Base-by-base conservation (phyloP, 2,113 vertebrate species). In the Ovis aries region DNA sequence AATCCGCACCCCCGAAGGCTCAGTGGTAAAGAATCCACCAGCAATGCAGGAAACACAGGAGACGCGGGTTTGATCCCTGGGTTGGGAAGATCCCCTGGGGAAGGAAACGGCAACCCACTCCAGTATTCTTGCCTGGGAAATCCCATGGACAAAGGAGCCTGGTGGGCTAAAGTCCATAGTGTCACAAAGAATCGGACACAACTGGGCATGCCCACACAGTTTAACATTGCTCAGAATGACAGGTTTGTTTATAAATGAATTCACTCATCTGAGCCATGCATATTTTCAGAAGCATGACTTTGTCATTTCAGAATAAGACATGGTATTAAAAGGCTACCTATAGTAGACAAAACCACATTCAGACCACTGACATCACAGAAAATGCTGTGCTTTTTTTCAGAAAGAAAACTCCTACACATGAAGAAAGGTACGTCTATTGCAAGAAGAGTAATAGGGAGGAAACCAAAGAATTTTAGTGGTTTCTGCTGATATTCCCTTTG, bases 271-370 rank as follows among this genome's bases (percentile, higher is more conserved):
- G 53, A 91, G 67, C 94, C 87, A 94, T 43, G 4, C 29, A 19
- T 57, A 97, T 93, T 97, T 97, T 93, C 59, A 89, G 94, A 96
- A 93, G 40, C 67, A 91, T 62, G 50, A 77, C 40, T 74, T 36
- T 29, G 60, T 85, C 71, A 88, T 93, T 97, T 96, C 53, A 91
- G 71, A 95, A 91, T 71, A 64, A 89, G 27, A 77, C 31, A 67
- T 67, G 16, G 55, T 94, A 92, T 78, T 77, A 87, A 86, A 95
- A 87, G 21, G 71, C 25, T 48, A 85, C 31, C 62, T 60, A 50
- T 14, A 94, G 21, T 71, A 53, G n/a, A 59, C 16, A 93, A 91
- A 71, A 86, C 43, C 55, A 82, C 23, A 74, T 36, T 91, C 83
- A 89, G 88, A 64, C 50, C 67, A 90, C 89, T 60, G 43, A 91